Evolutionary conservation across 2,113 vertebrate genomes (phyloP).

Genomic region (Calyptomena viridis): DNA sequence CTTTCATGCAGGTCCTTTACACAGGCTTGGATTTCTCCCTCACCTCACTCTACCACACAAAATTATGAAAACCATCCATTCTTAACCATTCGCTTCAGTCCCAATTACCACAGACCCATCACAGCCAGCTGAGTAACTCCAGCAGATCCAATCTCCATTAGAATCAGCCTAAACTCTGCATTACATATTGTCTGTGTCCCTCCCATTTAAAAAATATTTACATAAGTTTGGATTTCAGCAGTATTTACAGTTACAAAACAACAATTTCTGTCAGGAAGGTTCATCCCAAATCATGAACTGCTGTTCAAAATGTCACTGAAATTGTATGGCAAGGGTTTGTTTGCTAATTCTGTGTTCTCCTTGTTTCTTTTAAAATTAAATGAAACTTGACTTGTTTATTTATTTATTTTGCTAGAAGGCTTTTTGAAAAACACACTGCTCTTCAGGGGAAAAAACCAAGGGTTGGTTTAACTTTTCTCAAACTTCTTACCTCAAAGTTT

Average conservation of each 20-base stretch:
- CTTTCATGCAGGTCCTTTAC: not conserved
- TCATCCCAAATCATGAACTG: not conserved
- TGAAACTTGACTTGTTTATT: constrained; percentile 2
- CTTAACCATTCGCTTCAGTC: constrained; percentile 29
- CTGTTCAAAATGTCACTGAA: not conserved
- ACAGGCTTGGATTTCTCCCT: not conserved
- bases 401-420: not conserved
- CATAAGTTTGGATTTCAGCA: constrained; percentile 25
- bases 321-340: not conserved
- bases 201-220: constrained; percentile 39
- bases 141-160: constrained; percentile 3
- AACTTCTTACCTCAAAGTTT: not conserved
- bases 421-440: not conserved
- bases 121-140: not conserved
- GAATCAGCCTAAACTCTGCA: not conserved
- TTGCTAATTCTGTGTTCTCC: not conserved
- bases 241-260: constrained; percentile 24
- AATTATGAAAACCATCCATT: not conserved
- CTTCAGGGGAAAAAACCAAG: not conserved
- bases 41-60: not conserved
- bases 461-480: not conserved
- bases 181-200: not conserved
- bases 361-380: constrained; percentile 14
- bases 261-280: constrained; percentile 16
- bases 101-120: not conserved